phyloP scores from a whole-genome alignment of 2,888 invertebrate species.

The Tubulanus polymorphus region DNA sequence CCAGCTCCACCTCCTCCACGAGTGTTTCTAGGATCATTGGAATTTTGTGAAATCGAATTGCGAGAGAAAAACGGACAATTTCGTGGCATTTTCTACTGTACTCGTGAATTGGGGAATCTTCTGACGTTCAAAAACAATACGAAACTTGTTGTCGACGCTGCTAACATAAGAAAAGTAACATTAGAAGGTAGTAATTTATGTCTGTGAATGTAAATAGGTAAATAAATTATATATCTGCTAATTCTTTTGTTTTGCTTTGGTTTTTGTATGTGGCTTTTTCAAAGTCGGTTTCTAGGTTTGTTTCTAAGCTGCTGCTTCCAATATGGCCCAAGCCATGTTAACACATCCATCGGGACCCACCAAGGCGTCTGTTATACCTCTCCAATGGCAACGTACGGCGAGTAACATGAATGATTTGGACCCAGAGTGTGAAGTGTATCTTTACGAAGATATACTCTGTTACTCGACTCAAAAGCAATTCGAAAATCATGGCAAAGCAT shows the following conservation, averaged over 20 bases:
- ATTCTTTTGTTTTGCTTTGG: not conserved
- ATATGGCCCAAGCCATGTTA: not conserved
- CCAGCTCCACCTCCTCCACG: not conserved
- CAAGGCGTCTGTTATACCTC: not conserved
- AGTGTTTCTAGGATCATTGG: not conserved
- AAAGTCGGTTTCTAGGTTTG: too few species aligned
- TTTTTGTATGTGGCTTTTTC: not conserved
- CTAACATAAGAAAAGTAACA: not conserved
- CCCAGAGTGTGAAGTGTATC: not conserved
- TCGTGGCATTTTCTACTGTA: not conserved
- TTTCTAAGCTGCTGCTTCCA: not conserved
- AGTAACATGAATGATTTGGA: not conserved
- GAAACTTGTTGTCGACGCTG: not conserved
- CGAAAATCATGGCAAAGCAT: not conserved
- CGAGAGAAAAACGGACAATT: not conserved
- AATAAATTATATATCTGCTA: not conserved
- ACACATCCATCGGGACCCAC: not conserved
- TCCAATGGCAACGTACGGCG: not conserved
- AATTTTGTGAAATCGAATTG: not conserved
- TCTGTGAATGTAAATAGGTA: not conserved
- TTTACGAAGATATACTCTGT: not conserved
- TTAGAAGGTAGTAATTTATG: conserved; percentile 1
- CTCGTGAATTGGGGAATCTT: not conserved
- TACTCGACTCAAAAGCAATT: not conserved
- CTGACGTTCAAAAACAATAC: not conserved